Evolutionary conservation across 2,888 invertebrate species (phyloP), one percentile per base, ranked within the genome.

Genomic region (Ophonus ardosiacus): DNA sequence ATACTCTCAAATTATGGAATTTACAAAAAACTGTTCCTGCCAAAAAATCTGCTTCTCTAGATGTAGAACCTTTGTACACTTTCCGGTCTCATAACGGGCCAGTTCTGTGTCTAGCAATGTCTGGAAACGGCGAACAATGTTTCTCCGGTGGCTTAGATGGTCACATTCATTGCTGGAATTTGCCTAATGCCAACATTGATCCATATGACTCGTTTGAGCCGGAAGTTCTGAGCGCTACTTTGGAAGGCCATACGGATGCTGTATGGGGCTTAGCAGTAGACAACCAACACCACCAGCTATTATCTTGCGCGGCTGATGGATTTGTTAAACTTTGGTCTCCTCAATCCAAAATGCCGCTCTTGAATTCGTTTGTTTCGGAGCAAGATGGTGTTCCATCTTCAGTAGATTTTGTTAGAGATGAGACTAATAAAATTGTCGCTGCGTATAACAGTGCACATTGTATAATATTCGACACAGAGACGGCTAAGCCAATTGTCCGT

Each of bases 1-100:
- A 99, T 92, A 99, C 99, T 78, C 93, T 99, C 63, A 99, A 99
- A 92, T 93, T 99, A 90, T 99, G 99, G 99, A 99, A 99, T 93
- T 93, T 99, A 88, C 98, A 98, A 91, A 98, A 98, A 93, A 98
- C 98, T 82, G 98, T 98, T 88, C 98, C 98, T 88, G 98, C 98
- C 86, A 99, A 99, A 93, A 98, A 98, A 94, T 97, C 97, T 18
- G 97, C 98, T 88, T 98, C 98, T 82, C 93, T 98, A 87, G 99
- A 99, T 92, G 98, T 99, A 87, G 99, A 99, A 92, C 99, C 99
- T 81, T 94, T 99, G 86, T 99, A 99, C 92, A 99, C 99, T 88
- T 99, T 99, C 94, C 95, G 99, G 88, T 98, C 97, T 85, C 99
- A 99, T 91, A 94, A 95, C 86, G 98, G 98, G 83, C 97, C 99